Evolutionary conservation across 2,113 vertebrate species (phyloP), one percentile per base, ranked within the genome.

Genomic region (Andinoacara biseriatus): DNA sequence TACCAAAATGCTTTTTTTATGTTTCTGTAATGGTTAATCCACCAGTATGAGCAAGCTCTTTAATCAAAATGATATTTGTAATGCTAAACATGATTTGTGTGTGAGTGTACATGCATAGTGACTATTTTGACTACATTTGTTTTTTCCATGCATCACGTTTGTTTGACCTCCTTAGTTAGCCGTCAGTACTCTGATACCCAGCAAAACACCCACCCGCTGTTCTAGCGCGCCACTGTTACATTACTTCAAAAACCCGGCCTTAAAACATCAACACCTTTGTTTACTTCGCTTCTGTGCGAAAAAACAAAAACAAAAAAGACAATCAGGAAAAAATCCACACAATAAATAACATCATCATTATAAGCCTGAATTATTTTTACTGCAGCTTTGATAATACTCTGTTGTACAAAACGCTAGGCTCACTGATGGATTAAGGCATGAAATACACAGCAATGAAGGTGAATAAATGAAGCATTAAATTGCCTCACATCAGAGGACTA

Each of bases 401-500:
- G 18, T 46, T 63, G 76, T 56, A 26, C 60, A 46, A 67, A 78
- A 57, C 3, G 1, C 62, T 35, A 22, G 60, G 26, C 80, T 81
- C 59, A 59, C 38, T 78, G 82, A 86, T 65, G 63, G 74, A 78
- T 82, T 84, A 67, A 38, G 74, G 67, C 69, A 62, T 22, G 81
- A 86, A 83, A 83, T 76, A 62, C 74, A 77, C 58, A 80, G 82
- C 81, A 81, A 83, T 87, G 78, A 87, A 84, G 85, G 91, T 90
- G 83, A 90, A 82, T 77, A 91, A 92, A 92, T 83, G 67, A 93
- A 85, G 85, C 86, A 89, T 89, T 91, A 87, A 91, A 92, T 81
- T 90, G 85, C 76, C 74, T 83, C 79, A 90, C 83, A 91, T 89
- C 74, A 62, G 84, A 88, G 81, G 56, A 63, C 74, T 67, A 69